Evolutionary conservation across 2,113 vertebrate species (phyloP).

Genomic region (Tachycineta bicolor): DNA sequence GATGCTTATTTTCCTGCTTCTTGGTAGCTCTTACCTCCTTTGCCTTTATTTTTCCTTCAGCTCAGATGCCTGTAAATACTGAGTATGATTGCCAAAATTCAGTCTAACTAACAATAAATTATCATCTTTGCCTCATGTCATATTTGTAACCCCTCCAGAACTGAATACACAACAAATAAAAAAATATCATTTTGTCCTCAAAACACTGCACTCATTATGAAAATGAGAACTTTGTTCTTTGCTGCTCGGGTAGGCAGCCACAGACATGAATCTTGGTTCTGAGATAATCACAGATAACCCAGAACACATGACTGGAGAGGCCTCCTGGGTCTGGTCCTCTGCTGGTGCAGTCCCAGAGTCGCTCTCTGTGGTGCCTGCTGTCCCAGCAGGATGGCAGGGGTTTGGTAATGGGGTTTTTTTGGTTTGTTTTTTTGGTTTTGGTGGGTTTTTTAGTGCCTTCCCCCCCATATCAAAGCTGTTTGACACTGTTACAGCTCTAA

Average conservation of each 20-base stretch:
- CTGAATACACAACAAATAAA: not conserved
- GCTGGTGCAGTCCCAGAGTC: not conserved
- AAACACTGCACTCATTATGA: not conserved
- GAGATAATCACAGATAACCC: not conserved
- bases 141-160: not conserved
- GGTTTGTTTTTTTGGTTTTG: no score
- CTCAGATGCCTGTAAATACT: not conserved
- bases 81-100: not conserved
- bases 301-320: not conserved
- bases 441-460: no score
- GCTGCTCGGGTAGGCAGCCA: not conserved
- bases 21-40: not conserved
- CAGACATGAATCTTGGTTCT: not conserved
- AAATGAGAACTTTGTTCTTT: not conserved
- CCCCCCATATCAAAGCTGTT: not conserved
- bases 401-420: not conserved
- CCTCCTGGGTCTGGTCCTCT: not conserved
- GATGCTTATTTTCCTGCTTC: not conserved
- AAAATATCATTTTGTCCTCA: not conserved
- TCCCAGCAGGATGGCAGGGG: not conserved
- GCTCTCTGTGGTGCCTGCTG: fast-evolving
- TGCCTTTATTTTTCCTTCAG: not conserved
- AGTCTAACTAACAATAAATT: not conserved
- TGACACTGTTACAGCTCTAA: not conserved
- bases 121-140: not conserved